Evolutionary conservation across 2,113 vertebrate species (phyloP).

Genomic region (Orientallactaga bullata): DNA sequence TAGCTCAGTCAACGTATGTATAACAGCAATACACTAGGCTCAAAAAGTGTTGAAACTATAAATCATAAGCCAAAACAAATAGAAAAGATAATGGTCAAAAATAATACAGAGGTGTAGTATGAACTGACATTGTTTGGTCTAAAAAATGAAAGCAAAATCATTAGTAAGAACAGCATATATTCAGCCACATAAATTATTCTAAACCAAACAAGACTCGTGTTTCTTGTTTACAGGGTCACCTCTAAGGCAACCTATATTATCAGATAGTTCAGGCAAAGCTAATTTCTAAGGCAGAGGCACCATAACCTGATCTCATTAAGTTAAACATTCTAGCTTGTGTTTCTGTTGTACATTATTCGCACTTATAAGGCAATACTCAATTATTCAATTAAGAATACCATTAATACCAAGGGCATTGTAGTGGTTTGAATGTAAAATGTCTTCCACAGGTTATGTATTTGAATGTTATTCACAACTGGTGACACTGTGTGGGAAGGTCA

Average conservation of each 20-base stretch:
- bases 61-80: constrained; percentile 41
- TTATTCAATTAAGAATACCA: not conserved
- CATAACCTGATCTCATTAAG: constrained; percentile 36
- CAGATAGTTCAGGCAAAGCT: not conserved
- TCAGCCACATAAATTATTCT: constrained; percentile 20
- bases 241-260: constrained; percentile 30
- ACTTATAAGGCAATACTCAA: constrained; percentile 52
- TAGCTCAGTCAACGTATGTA: not conserved
- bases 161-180: constrained; percentile 16
- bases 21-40: not conserved
- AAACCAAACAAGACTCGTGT: not conserved
- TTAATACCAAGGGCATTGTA: no score
- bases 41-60: constrained; percentile 21
- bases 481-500: no score
- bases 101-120: constrained; percentile 33
- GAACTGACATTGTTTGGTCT: constrained; percentile 7
- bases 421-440: no score
- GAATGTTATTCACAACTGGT: no score
- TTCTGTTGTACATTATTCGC: constrained; percentile 17
- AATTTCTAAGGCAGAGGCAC: constrained; percentile 37
- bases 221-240: not conserved
- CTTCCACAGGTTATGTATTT: no score
- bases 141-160: constrained; percentile 11
- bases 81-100: not conserved
- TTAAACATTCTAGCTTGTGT: not conserved